phyloP scores from a whole-genome alignment of 2,888 invertebrate species.

The Cerceris ruficornis region DNA sequence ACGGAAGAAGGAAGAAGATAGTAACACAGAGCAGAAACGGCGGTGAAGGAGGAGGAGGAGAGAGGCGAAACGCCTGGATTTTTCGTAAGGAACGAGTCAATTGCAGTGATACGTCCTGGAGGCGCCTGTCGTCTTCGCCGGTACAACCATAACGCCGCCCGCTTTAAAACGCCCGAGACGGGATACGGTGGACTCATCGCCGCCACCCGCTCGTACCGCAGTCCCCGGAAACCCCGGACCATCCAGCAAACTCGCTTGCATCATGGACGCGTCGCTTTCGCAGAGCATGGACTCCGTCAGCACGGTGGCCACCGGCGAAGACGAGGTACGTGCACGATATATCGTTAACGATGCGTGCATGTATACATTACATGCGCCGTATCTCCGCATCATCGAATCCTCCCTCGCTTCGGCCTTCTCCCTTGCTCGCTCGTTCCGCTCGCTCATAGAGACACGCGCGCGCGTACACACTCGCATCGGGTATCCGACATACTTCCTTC shows the following conservation, averaged over 20 bases:
- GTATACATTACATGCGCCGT: constrained; percentile 41
- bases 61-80: constrained; percentile 62
- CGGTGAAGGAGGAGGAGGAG: constrained; percentile 64
- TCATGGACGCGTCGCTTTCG: constrained; percentile 91
- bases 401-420: constrained; percentile 53
- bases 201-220: constrained; percentile 81
- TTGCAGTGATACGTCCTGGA: constrained; percentile 77
- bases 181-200: constrained; percentile 81
- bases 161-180: constrained; percentile 82
- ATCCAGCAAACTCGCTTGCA: constrained; percentile 81
- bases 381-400: constrained; percentile 32
- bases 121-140: constrained; percentile 81
- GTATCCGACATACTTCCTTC: constrained; percentile 42
- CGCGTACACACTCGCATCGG: constrained; percentile 48
- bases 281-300: constrained; percentile 99
- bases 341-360: constrained; percentile 40
- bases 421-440: constrained; percentile 43
- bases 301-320: constrained; percentile 94
- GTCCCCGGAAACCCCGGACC: constrained; percentile 80
- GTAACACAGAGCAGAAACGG: constrained; percentile 5
- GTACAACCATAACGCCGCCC: constrained; percentile 82
- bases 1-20: constrained; percentile 23
- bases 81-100: constrained; percentile 59
- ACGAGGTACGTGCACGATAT: constrained; percentile 90
- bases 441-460: constrained; percentile 43